Percentiles rank a stretch among this genome's conserved stretches.
phyloP scores from a whole-genome alignment of 2,797 vertebrate genomes.

The Prunella strophiata region DNA sequence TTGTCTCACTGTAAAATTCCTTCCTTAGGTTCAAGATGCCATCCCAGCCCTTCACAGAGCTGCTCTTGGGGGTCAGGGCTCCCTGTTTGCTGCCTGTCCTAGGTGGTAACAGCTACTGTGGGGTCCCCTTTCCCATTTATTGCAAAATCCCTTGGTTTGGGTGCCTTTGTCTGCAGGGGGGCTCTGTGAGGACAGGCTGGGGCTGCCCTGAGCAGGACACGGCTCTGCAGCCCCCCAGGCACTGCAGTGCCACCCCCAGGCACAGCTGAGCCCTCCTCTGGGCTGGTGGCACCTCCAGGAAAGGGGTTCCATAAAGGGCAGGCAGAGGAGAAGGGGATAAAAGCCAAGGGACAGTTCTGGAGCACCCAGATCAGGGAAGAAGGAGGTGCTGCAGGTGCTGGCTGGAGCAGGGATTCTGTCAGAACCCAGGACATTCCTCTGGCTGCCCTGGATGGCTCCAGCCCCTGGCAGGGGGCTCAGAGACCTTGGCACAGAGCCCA shows the following conservation, averaged over 20 bases:
- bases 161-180: background rate
- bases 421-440: too few species aligned
- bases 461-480: too few species aligned
- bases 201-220: background rate
- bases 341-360: fast-evolving
- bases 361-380: too few species aligned
- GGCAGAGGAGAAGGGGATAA: background rate
- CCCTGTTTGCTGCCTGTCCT: background rate
- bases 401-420: background rate
- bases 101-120: background rate
- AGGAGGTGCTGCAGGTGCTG: background rate
- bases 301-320: background rate
- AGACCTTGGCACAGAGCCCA: too few species aligned
- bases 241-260: background rate
- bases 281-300: too few species aligned
- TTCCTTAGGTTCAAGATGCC: background rate
- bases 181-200: background rate
- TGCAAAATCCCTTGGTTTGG: background rate
- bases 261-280: background rate
- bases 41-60: background rate
- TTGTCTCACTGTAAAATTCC: fast-evolving
- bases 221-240: background rate
- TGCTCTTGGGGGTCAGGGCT: background rate
- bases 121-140: background rate
- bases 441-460: too few species aligned